Base-by-base conservation (phyloP, 2,888 invertebrate genomes). In the Amblyjoppa proteus region DNA sequence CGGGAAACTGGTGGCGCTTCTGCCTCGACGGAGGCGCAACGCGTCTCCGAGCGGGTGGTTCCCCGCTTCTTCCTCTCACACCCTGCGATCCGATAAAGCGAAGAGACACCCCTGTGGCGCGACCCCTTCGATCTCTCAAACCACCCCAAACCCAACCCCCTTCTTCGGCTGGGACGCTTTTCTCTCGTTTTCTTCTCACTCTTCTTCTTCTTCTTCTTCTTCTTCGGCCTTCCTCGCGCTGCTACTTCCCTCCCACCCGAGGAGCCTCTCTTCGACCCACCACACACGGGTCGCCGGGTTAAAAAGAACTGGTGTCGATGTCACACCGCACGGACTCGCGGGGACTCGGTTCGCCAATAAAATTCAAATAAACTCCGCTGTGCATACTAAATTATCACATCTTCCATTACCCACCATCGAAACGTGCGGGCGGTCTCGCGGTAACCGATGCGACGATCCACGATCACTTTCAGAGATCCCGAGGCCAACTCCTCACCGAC, bases 301-400 rank as follows among this genome's bases (percentile, higher is more conserved):
- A 49, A 74, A 81, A 69, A 69, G 58, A 73, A 69, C 31, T 64
- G 49, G 75, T 58, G 74, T 74, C 51, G 64, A 81, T 81, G 70
- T 68, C 79, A 68, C 74, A 28, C 66, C 64, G 41, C 89, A 89
- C 86, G 87, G 86, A 87, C 90, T 89, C 90, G 88, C 91, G 91
- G 90, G 91, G 51, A 92, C 92, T 91, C 89, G 90, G 86, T 89
- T 91, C 91, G 90, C 93, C 93, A 92, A 94, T 94, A 94, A 94
- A 94, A 94, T 94, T 94, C 94, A 93, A 94, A 94, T 94, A 94
- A 93, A 93, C 93, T 94, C 92, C 90, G 89, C 91, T 92, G 91
- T 92, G 93, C 93, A 94, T 94, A 93, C 93, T 93, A 92, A 94
- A 93, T 94, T 93, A 94, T 92, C 93, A 93, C 93, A 92, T 92